phyloP scores from a whole-genome alignment of 2,113 vertebrate species.

The Anoplopoma fimbria region DNA sequence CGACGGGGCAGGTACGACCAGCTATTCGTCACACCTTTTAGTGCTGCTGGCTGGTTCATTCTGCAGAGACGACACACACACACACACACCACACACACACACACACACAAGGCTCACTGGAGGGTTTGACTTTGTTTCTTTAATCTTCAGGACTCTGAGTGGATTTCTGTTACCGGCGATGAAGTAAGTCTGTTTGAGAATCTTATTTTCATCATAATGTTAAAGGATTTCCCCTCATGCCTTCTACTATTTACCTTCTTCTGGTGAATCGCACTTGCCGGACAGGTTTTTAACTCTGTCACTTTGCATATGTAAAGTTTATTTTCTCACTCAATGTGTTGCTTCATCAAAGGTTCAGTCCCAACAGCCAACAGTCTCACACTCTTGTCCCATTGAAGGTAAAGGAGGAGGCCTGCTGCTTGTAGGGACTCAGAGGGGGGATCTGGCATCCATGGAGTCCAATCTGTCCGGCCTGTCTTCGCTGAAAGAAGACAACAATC shows the following conservation, averaged over 20 bases:
- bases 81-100: background rate
- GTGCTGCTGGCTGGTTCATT: background rate
- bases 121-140: background rate
- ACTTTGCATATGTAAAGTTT: background rate
- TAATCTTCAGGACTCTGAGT: background rate
- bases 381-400: conserved; percentile 39
- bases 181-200: conserved; percentile 55
- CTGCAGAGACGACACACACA: too few relatives aligned
- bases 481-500: conserved; percentile 84
- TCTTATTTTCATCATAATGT: background rate
- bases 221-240: background rate
- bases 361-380: too few relatives aligned
- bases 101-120: background rate
- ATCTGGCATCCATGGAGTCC: conserved; percentile 83
- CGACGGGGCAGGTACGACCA: conserved; percentile 60
- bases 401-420: conserved; percentile 8
- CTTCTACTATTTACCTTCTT: conserved; percentile 21
- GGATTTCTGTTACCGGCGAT: background rate
- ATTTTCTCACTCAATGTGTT: background rate
- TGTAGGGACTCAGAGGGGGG: background rate
- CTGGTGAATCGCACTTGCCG: conserved; percentile 26
- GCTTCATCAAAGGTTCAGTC: background rate
- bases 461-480: conserved; percentile 88
- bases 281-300: conserved; percentile 33
- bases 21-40: conserved; percentile 37